phyloP scores from a whole-genome alignment of 2,888 invertebrate species.

The Acholoe squamosa region DNA sequence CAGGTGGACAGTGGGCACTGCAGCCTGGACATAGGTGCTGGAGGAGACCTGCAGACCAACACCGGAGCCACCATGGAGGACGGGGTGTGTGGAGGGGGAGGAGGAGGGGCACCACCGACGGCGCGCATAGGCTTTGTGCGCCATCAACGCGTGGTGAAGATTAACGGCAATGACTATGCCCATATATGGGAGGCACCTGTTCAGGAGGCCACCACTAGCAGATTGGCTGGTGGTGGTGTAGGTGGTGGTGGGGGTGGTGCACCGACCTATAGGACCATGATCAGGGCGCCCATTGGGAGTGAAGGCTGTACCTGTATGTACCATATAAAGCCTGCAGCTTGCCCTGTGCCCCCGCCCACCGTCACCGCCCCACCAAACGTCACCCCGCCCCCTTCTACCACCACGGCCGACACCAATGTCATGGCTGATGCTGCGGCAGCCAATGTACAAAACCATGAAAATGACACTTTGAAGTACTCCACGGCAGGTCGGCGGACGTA shows the following conservation, averaged over 20 bases:
- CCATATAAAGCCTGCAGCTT: slow-evolving; percentile 45
- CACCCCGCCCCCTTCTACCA: neutral
- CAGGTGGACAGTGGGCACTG: slow-evolving; percentile 60
- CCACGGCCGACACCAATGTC: too few relatives aligned
- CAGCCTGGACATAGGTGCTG: slow-evolving; percentile 55
- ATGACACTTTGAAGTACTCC: slow-evolving; percentile 16
- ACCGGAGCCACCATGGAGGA: neutral
- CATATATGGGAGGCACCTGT: slow-evolving; percentile 63
- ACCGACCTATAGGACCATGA: slow-evolving; percentile 55
- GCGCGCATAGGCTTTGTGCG: slow-evolving; percentile 53
- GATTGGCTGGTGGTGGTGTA: neutral
- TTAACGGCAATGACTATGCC: slow-evolving; percentile 63
- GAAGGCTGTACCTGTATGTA: slow-evolving; percentile 60
- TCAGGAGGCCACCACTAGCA: slow-evolving; percentile 45
- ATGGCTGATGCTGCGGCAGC: neutral
- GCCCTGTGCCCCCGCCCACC: slow-evolving; percentile 38
- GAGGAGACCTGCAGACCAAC: neutral
- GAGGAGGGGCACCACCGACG: neutral
- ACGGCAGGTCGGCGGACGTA: neutral
- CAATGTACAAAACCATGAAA: neutral
- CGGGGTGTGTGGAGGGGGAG: neutral
- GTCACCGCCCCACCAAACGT: neutral
- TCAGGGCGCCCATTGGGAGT: slow-evolving; percentile 56
- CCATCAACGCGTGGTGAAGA: slow-evolving; percentile 61
- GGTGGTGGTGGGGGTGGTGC: neutral